Evolutionary conservation across 1,140 invertebrate species (phyloP).

Genomic region (Planococcus citri): DNA sequence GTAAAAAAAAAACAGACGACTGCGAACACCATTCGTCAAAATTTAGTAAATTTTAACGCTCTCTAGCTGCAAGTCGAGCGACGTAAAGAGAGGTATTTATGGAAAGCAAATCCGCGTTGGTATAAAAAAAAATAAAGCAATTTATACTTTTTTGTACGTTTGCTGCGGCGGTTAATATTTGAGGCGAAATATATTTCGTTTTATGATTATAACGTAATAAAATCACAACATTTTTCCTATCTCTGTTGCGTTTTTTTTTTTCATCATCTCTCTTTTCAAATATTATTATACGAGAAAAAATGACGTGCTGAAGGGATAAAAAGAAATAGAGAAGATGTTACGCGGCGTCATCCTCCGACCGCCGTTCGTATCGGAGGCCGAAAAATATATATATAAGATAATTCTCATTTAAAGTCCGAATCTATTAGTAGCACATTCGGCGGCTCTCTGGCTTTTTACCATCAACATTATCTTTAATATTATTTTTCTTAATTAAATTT

Average conservation of each 20-base stretch:
- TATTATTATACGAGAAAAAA: background rate
- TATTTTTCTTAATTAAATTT: conserved; percentile 9
- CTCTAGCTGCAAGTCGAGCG: background rate
- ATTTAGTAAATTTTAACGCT: background rate
- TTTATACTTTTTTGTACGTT: background rate
- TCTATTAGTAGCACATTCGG: background rate
- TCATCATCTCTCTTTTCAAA: background rate
- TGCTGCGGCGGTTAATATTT: background rate
- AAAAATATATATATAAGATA: too few species aligned
- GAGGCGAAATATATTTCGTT: background rate
- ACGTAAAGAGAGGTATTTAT: background rate
- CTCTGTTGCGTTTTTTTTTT: background rate
- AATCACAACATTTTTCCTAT: background rate
- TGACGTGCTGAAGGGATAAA: background rate
- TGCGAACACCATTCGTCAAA: background rate
- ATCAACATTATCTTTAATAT: conserved; percentile 8
- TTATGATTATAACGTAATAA: background rate
- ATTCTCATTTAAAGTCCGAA: background rate
- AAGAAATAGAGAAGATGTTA: too few species aligned
- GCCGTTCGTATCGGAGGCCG: too few species aligned
- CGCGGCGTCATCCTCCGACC: too few species aligned
- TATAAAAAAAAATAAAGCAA: background rate
- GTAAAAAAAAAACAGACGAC: too few species aligned
- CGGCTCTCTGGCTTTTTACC: background rate
- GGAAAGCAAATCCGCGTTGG: background rate